Evolutionary conservation across 2,797 vertebrate species (phyloP), one percentile per base, ranked within the genome.

Genomic region (Ambastaia sidthimunki): DNA sequence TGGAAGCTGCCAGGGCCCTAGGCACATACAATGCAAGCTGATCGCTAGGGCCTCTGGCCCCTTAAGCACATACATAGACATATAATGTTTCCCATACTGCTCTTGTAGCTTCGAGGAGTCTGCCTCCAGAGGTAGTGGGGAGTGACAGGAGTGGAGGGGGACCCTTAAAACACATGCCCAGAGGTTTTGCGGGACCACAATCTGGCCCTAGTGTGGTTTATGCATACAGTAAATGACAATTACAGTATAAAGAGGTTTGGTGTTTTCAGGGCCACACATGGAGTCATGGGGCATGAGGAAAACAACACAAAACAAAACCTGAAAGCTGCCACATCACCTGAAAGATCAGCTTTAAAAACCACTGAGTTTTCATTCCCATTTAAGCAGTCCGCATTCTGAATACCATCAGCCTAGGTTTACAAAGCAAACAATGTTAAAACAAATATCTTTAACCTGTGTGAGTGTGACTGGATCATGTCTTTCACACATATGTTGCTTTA

Each of bases 401-500:
- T 60, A 70, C 34, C 54, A 34, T 70, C 47, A 76, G 12, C 3
- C 19, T 67, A 55, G 41, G 71, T 65, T 71, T n/a, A 34, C 48
- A 55, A 67, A 73, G 34, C 23, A 54, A 66, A 47, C 67, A 67
- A 50, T 44, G 19, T 34, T 65, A 37, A 71, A 71, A 63, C 68
- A 65, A 71, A 52, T 21, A 52, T 79, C 9, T 48, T 67, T 67
- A 25, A 44, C 63, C 48, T 13, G 52, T 62, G 63, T 11, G 19
- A 66, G 48, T 70, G 70, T 48, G 28, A 55, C 19, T 72, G 59
- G 76, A 71, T 28, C 48, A 72, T 54, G 12, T 52, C 41, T 80
- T 73, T 44, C 54, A 50, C 18, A 41, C 23, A 70, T 70, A 69
- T 78, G 65, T 21, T 70, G 54, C 37, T 34, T 70, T 78, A 70